These are phyloP conservation scores for Labeo calbasu DNA, from an alignment of 2,797 vertebrate species.

Conservation along the genomic window DNA sequence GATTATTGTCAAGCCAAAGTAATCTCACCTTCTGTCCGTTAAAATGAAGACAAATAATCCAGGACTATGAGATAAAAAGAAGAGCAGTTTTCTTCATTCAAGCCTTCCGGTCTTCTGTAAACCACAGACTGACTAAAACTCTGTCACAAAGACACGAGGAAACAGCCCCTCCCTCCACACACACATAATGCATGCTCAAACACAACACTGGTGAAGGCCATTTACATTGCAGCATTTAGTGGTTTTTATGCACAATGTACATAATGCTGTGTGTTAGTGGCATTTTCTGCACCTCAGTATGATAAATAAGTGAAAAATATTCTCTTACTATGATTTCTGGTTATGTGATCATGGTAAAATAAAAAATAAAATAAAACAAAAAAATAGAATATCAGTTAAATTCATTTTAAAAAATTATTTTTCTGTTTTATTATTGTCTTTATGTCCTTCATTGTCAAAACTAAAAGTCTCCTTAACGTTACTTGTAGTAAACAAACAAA, in stretches of 20 bases:
- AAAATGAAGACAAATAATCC: constrained; percentile 1
- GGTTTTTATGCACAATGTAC: neutral
- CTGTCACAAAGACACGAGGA: constrained; percentile 22
- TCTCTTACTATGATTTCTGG: too few relatives aligned
- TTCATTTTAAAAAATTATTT: too few relatives aligned
- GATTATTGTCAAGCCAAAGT: neutral
- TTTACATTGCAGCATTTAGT: too few relatives aligned
- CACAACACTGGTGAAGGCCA: neutral
- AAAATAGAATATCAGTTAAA: too few relatives aligned
- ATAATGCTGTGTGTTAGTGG: neutral
- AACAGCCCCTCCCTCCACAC: constrained; percentile 20
- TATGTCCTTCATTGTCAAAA: neutral
- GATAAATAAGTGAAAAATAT: too few relatives aligned
- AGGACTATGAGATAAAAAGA: neutral
- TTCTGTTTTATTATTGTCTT: too few relatives aligned
- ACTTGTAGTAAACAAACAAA: neutral
- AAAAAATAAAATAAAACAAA: too few relatives aligned
- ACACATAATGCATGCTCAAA: neutral
- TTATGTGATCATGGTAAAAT: too few relatives aligned
- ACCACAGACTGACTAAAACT: constrained; percentile 25
- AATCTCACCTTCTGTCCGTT: constrained; percentile 25
- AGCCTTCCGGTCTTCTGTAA: constrained; percentile 16
- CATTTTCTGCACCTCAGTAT: neutral
- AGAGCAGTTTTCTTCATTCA: constrained; percentile 23
- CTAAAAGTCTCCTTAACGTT: neutral